Base-by-base conservation (phyloP, 2,113 vertebrate species). In the Perca fluviatilis region DNA sequence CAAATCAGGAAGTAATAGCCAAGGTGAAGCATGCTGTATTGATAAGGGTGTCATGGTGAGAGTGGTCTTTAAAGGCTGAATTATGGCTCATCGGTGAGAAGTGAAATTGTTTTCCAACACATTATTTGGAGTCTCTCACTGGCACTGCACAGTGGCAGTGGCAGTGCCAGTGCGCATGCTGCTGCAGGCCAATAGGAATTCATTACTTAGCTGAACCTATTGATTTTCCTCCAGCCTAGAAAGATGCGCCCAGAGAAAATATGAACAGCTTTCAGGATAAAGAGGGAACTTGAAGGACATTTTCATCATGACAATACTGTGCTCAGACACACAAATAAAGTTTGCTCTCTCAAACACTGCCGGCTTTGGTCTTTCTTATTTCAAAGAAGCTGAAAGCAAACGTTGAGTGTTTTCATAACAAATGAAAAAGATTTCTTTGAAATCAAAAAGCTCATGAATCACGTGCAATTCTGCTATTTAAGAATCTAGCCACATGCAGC, bases 171-270 rank as follows among this genome's bases (percentile, higher is more conserved):
- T 50, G 53, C 27, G 53, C 58, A 79, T 23, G 18, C 64, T 58
- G 73, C 85, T 66, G 30, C 62, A 33, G 88, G 86, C 84, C 75
- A 78, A 62, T 80, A 80, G 82, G 83, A 80, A 85, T 86, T 84
- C 86, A 89, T 89, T 88, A 91, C 84, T 87, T 84, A 75, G 83
- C 70, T 81, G 57, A 80, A 77, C 82, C 84, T 33, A 92, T 91
- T 82, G 86, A 92, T 91, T 91, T 85, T 70, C 66, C 69, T 69
- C 65, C 54, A 60, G 83, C 83, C 77, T 57, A 1, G 47, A 78
- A 75, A 85, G 65, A 68, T 68, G 65, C 25, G 50, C 49, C 49
- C 66, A 53, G 49, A 79, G 85, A 84, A 84, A 89, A 83, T 82
- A 86, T 61, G 79, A 89, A 77, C 70, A 82, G 78, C 82, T 89